Evolutionary conservation across 2,113 vertebrate genomes (phyloP), one percentile per base, ranked within the genome.

Genomic region (Gambusia holbrooki): DNA sequence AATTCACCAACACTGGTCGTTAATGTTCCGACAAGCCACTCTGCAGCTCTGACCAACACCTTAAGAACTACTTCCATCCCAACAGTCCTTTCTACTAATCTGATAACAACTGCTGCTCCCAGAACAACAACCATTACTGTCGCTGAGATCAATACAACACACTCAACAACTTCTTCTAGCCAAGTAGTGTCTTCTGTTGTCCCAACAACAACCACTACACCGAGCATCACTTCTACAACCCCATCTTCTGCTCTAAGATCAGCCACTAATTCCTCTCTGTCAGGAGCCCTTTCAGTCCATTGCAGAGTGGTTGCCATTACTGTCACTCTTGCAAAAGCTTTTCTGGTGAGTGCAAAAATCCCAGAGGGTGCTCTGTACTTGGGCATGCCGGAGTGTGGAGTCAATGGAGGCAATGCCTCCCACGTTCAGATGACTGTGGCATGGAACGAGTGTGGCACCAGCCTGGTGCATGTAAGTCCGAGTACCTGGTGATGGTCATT

Each of bases 401-500:
- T 94, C 45, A 96, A 89, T 14, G 30, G 28, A 48, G 87, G 74
- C 60, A 97, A 96, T 12, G 6, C 19, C 69, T 95, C 94, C 0
- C 95, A 96, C 0, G 84, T 90, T 27, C 76, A 92, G 62, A 94
- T 99, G 89, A 93, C 82, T 1, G 91, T 92, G 0, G 82, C 78
- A 0, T 98, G 96, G 97, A 81, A 89, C 0, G 71, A 94, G 73
- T 99, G 97, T 0, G 88, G 66, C 29, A 96, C 95, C 3, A 27
- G 68, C 0, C 35, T 96, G 3, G 71, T 92, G 14, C 91, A 93
- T 0, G 96, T 98, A 87, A 95, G 96, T 81, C 60, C 69, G 13
- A 15, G 30, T 45, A 19, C 62, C 66, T 51, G 5, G 5, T 19
- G 1, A 19, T 42, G 40, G 14, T 15, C 45, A 48, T 48, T 48